These are phyloP conservation scores for Oxyura jamaicensis DNA, from an alignment of 2,113 vertebrate genomes.

Conservation along the genomic window DNA sequence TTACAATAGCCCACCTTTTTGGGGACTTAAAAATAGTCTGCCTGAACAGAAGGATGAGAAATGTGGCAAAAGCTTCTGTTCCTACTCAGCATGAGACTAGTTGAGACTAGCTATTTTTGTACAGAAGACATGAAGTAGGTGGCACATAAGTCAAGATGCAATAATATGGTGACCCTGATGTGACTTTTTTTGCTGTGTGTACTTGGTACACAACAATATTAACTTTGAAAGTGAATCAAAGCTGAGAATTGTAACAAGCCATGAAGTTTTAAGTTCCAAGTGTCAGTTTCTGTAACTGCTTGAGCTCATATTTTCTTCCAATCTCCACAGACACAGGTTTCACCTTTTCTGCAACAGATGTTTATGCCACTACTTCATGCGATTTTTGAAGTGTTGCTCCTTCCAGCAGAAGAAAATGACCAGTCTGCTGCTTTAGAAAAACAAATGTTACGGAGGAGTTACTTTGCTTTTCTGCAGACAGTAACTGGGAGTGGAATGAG, in stretches of 20 bases:
- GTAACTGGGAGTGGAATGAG: conserved; percentile 94
- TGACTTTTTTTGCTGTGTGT: not conserved
- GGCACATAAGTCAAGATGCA: not conserved
- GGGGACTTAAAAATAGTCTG: not conserved
- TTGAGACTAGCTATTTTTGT: not conserved
- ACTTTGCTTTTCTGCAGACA: conserved; percentile 95
- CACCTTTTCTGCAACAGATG: conserved; percentile 96
- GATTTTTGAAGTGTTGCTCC: conserved; percentile 92
- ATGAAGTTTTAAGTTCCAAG: not conserved
- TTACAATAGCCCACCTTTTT: not conserved
- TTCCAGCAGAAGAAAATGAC: conserved; percentile 96
- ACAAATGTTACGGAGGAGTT: conserved; percentile 95
- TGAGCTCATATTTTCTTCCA: not conserved
- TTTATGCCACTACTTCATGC: conserved; percentile 96
- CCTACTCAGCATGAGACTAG: not conserved
- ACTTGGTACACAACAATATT: not conserved
- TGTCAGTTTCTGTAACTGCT: not conserved
- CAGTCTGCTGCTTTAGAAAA: conserved; percentile 96
- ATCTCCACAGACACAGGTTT: conserved; percentile 88
- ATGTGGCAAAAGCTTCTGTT: not conserved
- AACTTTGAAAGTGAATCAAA: not conserved
- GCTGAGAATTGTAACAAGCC: not conserved
- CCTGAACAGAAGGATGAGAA: not conserved
- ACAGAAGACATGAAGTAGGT: not conserved
- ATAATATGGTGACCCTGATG: not conserved